Percentiles rank a stretch among this genome's conserved stretches.
phyloP scores from a whole-genome alignment of 2,113 vertebrate species.

The Clupea harengus region DNA sequence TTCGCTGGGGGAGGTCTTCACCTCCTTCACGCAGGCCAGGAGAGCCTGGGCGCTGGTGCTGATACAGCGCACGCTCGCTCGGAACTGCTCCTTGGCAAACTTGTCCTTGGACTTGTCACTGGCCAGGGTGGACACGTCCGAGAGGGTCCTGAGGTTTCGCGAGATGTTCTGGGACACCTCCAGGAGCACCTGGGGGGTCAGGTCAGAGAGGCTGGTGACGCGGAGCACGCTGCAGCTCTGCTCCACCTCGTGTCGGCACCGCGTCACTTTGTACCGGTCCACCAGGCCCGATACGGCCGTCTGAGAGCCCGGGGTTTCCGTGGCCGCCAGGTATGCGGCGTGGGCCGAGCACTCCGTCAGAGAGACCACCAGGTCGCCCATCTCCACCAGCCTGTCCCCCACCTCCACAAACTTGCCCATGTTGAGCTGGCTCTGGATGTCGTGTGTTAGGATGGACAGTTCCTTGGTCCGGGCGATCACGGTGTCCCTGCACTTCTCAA shows the following conservation, averaged over 20 bases:
- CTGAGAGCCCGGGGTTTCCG: constrained; percentile 86
- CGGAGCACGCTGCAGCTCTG: constrained; percentile 85
- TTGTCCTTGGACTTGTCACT: constrained; percentile 90
- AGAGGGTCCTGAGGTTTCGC: constrained; percentile 89
- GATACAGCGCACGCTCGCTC: constrained; percentile 93
- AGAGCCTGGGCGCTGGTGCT: constrained; percentile 93
- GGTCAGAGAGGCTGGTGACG: constrained; percentile 80
- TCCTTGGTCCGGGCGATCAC: constrained; percentile 97
- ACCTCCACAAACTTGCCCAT: constrained; percentile 94
- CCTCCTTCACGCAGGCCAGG: constrained; percentile 91
- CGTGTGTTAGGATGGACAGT: constrained; percentile 94
- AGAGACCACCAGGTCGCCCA: constrained; percentile 92
- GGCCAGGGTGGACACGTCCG: constrained; percentile 89
- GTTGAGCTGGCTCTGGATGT: constrained; percentile 97
- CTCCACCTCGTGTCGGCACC: constrained; percentile 95
- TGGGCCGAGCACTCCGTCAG: constrained; percentile 93
- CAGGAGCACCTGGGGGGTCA: constrained; percentile 92
- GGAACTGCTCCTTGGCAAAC: constrained; percentile 96
- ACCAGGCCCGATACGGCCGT: constrained; percentile 86
- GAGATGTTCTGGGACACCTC: constrained; percentile 96
- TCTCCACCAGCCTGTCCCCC: constrained; percentile 87
- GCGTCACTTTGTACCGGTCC: constrained; percentile 96
- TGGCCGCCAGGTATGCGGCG: constrained; percentile 89
- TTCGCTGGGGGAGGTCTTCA: constrained; percentile 91
- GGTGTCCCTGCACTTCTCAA: constrained; percentile 96